Evolutionary conservation across 1,140 invertebrate species (phyloP).

Genomic region (Frieseomelitta varia): DNA sequence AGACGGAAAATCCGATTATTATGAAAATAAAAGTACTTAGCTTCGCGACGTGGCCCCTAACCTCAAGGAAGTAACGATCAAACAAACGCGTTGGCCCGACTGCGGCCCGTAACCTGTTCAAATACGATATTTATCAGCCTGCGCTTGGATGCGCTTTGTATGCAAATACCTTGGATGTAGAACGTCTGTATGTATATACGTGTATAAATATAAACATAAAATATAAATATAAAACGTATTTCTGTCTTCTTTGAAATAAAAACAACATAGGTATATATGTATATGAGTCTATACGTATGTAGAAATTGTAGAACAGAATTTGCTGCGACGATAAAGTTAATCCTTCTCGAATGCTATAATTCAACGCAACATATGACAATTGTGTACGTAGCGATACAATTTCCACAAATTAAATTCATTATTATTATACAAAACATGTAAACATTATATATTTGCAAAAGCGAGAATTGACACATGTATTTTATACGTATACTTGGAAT

Average conservation of each 20-base stretch:
- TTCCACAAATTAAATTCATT: background rate
- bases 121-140: background rate
- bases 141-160: slow-evolving; percentile 1
- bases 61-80: slow-evolving; percentile 66
- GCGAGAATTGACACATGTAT: background rate
- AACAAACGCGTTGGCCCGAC: slow-evolving; percentile 47
- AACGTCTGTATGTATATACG: too few species aligned
- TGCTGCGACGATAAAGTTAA: background rate
- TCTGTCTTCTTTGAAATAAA: background rate
- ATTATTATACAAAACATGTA: background rate
- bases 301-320: background rate
- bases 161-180: slow-evolving; percentile 5
- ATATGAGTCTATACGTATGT: too few species aligned
- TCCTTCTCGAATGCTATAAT: background rate
- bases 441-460: background rate
- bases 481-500: background rate
- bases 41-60: slow-evolving; percentile 57
- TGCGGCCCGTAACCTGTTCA: slow-evolving; percentile 8
- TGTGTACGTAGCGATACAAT: background rate
- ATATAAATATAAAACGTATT: background rate
- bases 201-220: too few species aligned
- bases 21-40: slow-evolving; percentile 67
- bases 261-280: too few species aligned
- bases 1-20: slow-evolving; percentile 68
- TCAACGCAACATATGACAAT: background rate